These are phyloP conservation scores for Sarcophaga bullata DNA, from an alignment of 1,140 invertebrate genomes.

Conservation along the genomic window DNA sequence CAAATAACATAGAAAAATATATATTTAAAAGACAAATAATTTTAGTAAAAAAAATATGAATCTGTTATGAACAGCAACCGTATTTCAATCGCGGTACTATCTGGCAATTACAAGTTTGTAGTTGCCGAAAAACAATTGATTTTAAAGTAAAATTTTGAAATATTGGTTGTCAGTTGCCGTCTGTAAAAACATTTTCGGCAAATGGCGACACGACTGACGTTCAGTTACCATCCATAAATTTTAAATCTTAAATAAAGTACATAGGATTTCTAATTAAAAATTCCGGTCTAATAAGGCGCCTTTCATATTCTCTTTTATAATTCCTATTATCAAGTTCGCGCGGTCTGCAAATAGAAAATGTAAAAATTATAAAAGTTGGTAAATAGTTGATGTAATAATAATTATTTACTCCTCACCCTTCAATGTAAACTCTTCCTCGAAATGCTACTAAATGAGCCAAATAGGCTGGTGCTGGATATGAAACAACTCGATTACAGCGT, in stretches of 20 bases:
- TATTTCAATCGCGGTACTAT: too few relatives aligned
- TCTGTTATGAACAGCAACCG: too few relatives aligned
- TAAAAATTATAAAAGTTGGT: slow-evolving; percentile 15
- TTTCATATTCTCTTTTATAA: slow-evolving; percentile 52
- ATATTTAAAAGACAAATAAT: too few relatives aligned
- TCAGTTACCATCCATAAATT: too few relatives aligned
- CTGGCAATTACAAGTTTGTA: too few relatives aligned
- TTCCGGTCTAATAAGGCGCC: slow-evolving; percentile 50
- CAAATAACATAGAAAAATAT: too few relatives aligned
- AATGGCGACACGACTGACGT: too few relatives aligned
- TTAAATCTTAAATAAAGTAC: slow-evolving; percentile 57
- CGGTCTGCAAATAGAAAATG: not conserved
- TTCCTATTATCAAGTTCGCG: slow-evolving; percentile 33
- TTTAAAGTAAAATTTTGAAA: too few relatives aligned
- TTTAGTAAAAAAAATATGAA: too few relatives aligned
- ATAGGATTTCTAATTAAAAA: slow-evolving; percentile 58
- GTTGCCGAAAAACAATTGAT: too few relatives aligned
- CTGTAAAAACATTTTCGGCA: too few relatives aligned
- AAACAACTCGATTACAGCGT: slow-evolving; percentile 86
- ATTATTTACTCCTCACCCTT: slow-evolving; percentile 55
- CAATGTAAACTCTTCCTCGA: slow-evolving; percentile 74
- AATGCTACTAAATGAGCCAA: slow-evolving; percentile 93
- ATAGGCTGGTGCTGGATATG: slow-evolving; percentile 93
- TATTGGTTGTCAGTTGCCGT: too few relatives aligned
- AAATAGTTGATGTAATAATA: slow-evolving; percentile 7